Percentiles rank a stretch among this genome's conserved stretches.
phyloP scores from a whole-genome alignment of 92 coral and sea anemone species.

The Desmophyllum pertusum region DNA sequence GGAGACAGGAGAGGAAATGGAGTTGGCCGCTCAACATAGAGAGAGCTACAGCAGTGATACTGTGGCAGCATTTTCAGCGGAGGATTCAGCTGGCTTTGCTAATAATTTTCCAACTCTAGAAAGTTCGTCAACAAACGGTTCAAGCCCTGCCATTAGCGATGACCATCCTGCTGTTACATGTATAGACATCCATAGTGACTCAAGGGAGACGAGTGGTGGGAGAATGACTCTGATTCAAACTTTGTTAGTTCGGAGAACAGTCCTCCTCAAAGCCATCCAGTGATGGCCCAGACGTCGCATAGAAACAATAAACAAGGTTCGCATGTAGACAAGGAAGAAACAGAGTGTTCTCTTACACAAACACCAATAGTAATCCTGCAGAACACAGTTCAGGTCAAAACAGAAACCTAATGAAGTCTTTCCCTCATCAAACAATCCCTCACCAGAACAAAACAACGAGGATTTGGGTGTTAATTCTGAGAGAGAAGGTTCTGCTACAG shows the following conservation, averaged over 20 bases:
- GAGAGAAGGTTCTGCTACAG: background rate
- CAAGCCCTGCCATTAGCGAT: conserved; percentile 53
- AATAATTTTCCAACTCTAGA: conserved; percentile 26
- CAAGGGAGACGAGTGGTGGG: conserved; percentile 51
- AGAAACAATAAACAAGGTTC: conserved; percentile 9
- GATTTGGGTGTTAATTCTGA: background rate
- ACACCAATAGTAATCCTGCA: conserved; percentile 75
- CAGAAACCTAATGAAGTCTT: conserved; percentile 71
- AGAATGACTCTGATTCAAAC: conserved; percentile 42
- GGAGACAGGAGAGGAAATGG: conserved; percentile 20
- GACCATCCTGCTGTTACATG: conserved; percentile 34
- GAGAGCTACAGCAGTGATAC: conserved; percentile 8
- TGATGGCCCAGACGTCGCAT: background rate
- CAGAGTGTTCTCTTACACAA: conserved; percentile 17
- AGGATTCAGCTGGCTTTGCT: conserved; percentile 22
- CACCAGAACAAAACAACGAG: conserved; percentile 15
- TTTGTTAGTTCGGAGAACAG: conserved; percentile 31
- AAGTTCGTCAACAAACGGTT: conserved; percentile 47
- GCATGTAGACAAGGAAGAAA: background rate
- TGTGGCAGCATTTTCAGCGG: conserved; percentile 33
- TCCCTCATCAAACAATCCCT: background rate
- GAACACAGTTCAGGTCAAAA: conserved; percentile 83
- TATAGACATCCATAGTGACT: conserved; percentile 42
- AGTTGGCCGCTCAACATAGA: background rate
- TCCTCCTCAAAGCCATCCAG: conserved; percentile 11